Conservation (phyloP, 2,888 invertebrate species). For the Pyrocoelia pectoralis region DNA sequence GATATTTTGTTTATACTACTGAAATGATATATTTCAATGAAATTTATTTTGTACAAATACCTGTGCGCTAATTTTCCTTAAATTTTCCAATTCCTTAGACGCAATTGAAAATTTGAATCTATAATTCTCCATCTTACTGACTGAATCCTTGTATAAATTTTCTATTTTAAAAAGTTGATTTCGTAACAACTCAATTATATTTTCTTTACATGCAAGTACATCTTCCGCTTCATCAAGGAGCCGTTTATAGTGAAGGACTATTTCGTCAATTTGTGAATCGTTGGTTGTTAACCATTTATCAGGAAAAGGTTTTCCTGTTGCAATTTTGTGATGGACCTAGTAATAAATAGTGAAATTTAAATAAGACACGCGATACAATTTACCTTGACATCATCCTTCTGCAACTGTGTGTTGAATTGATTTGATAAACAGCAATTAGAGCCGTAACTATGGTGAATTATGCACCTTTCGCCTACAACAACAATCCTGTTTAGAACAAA, state of each 20-base stretch:
- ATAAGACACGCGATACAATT: not conserved
- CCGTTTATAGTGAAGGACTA: constrained; percentile 17
- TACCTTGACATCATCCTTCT: not conserved
- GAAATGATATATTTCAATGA: not conserved
- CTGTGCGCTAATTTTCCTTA: constrained; percentile 41
- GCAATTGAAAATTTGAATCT: constrained; percentile 42
- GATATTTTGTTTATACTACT: constrained; percentile 20
- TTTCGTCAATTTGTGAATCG: not conserved
- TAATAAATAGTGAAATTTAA: too few relatives aligned
- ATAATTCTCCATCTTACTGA: constrained; percentile 45
- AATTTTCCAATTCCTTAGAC: constrained; percentile 39
- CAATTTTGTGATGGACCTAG: too few relatives aligned
- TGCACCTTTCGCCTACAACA: not conserved
- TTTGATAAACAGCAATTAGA: not conserved
- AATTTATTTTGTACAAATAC: constrained; percentile 20
- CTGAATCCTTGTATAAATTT: constrained; percentile 43
- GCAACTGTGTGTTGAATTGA: not conserved
- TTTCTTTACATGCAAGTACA: constrained; percentile 43
- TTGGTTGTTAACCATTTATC: not conserved
- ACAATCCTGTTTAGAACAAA: too few relatives aligned
- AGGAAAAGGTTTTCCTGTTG: too few relatives aligned
- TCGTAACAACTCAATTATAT: constrained; percentile 45
- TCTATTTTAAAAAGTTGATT: constrained; percentile 45
- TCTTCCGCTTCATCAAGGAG: constrained; percentile 42
- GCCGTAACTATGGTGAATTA: not conserved